Percentiles rank a stretch among this genome's conserved stretches.
These are phyloP conservation scores for Clivina fossor DNA, from an alignment of 2,888 invertebrate genomes.

Conservation along the genomic window DNA sequence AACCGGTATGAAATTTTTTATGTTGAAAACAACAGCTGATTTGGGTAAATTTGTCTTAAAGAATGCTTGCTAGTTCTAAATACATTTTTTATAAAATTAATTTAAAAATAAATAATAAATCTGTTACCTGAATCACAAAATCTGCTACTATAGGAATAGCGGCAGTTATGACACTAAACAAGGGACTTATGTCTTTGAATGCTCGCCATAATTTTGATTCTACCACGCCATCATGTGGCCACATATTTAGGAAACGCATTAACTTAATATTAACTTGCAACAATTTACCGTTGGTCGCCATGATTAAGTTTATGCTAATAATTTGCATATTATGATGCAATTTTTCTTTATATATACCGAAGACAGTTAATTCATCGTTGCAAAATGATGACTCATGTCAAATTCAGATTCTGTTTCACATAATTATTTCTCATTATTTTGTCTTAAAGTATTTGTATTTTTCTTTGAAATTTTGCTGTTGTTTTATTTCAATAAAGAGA, in stretches of 20 bases:
- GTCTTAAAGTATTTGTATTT: no score
- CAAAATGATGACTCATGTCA: not conserved
- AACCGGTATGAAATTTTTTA: no score
- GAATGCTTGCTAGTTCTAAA: no score
- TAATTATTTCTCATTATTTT: not conserved
- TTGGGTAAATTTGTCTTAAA: no score
- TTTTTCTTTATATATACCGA: not conserved
- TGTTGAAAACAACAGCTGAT: no score
- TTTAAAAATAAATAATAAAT: no score
- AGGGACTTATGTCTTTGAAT: conserved; percentile 23
- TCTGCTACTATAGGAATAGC: conserved; percentile 11
- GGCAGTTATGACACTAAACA: conserved; percentile 8
- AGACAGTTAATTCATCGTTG: not conserved
- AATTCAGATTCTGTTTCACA: not conserved
- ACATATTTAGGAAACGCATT: conserved; percentile 23
- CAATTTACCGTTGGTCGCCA: conserved; percentile 9
- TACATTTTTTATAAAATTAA: no score
- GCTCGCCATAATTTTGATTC: conserved; percentile 24
- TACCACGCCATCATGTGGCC: conserved; percentile 10
- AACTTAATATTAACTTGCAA: conserved; percentile 24
- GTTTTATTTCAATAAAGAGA: no score
- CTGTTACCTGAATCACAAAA: conserved; percentile 13
- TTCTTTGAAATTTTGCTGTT: no score
- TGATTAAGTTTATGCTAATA: not conserved
- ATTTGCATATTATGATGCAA: not conserved